Conservation (phyloP, 2,888 invertebrate genomes). For the Cataglyphis altisquamis region DNA sequence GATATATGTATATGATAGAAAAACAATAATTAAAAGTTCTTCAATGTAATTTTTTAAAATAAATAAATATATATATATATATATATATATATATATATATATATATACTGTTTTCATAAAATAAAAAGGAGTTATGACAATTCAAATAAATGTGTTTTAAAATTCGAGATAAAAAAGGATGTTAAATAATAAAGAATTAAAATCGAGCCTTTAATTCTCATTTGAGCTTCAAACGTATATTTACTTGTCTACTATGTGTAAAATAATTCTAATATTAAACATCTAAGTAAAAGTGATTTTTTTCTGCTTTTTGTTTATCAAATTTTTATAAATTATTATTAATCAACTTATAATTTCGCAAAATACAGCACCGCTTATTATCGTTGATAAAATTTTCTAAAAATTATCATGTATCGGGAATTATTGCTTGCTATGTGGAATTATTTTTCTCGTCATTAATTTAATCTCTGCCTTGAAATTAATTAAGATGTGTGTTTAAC, state of each 20-base stretch:
- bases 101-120: neutral
- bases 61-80: too few relatives aligned
- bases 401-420: constrained; percentile 36
- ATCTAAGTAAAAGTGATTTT: neutral
- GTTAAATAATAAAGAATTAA: neutral
- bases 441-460: constrained; percentile 62
- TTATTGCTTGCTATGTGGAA: constrained; percentile 29
- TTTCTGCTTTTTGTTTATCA: neutral
- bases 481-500: constrained; percentile 52
- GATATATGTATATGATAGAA: neutral
- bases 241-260: neutral
- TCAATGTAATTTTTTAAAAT: neutral
- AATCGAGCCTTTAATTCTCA: neutral
- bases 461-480: constrained; percentile 38
- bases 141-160: neutral
- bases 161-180: neutral
- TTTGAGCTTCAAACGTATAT: neutral
- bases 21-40: neutral
- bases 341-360: constrained; percentile 35
- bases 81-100: too few relatives aligned
- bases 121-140: neutral
- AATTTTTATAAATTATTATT: constrained; percentile 9
- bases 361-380: neutral
- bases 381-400: constrained; percentile 4
- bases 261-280: neutral